Conservation (phyloP, 2,113 vertebrate species). For the Zosterops pallidus region DNA sequence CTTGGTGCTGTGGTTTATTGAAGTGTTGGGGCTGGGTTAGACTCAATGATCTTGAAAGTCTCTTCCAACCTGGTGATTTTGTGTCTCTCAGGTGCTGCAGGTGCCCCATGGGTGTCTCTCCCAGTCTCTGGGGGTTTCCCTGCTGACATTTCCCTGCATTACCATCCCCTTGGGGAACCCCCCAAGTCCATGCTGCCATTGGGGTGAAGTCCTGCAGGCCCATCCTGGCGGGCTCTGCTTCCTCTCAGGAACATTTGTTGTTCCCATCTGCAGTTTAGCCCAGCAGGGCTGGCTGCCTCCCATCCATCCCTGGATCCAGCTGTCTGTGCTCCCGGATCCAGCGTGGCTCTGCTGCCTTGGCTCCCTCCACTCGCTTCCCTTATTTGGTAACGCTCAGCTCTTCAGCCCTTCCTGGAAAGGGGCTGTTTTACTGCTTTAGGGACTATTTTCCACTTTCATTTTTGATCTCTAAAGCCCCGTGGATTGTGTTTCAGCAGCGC, state of each 20-base stretch:
- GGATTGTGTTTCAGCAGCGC: not conserved
- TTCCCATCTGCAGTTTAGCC: not conserved
- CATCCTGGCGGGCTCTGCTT: not conserved
- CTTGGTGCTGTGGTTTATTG: not conserved
- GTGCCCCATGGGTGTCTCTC: not conserved
- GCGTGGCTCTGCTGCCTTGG: not conserved
- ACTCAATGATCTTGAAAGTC: rapidly evolving
- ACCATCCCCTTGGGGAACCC: rapidly evolving
- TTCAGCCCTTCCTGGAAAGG: slow-evolving; percentile 52
- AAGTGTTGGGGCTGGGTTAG: too few species aligned
- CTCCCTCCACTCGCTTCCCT: slow-evolving; percentile 72
- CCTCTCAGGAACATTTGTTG: not conserved
- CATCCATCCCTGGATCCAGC: not conserved
- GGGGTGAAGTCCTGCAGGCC: not conserved
- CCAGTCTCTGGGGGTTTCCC: rapidly evolving
- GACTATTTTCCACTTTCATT: slow-evolving; percentile 45
- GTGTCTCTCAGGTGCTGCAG: not conserved
- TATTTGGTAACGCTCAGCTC: slow-evolving; percentile 87
- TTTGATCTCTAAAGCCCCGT: not conserved
- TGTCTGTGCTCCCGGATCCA: slow-evolving; percentile 12
- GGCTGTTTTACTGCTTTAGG: slow-evolving; percentile 41
- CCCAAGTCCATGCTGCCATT: not conserved
- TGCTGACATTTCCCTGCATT: rapidly evolving
- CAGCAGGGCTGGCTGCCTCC: not conserved
- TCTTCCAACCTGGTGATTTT: too few species aligned